Percentiles rank a stretch among this genome's conserved stretches.
Conservation (phyloP, 1,140 invertebrate species). For the Goniozus legneri region DNA sequence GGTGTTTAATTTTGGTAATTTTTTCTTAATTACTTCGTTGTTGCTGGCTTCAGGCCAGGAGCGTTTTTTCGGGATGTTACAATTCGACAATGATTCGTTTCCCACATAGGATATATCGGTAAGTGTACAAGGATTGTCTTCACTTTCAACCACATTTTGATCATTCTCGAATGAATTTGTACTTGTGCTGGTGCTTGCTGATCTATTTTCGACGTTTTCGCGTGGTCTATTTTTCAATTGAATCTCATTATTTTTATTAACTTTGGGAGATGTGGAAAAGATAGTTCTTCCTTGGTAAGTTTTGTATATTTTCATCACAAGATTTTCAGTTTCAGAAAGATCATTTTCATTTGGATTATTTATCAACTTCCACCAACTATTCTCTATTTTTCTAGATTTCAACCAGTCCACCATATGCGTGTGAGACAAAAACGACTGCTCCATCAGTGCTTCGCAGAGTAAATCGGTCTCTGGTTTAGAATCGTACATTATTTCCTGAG, state of each 20-base stretch:
- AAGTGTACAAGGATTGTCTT: conserved; percentile 23
- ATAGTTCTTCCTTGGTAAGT: conserved; percentile 12
- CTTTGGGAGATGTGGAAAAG: conserved; percentile 8
- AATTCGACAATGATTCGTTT: neutral
- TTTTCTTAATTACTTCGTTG: too few species aligned
- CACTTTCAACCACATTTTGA: conserved; percentile 15
- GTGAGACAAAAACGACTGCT: conserved; percentile 33
- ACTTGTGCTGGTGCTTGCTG: neutral
- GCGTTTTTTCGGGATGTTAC: neutral
- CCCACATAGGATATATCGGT: conserved; percentile 42
- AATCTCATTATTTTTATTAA: conserved; percentile 3
- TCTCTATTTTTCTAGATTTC: conserved; percentile 19
- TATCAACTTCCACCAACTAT: conserved; percentile 37
- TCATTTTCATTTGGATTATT: conserved; percentile 10
- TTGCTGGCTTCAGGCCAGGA: neutral
- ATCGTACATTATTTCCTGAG: conserved; percentile 20
- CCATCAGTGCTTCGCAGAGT: conserved; percentile 38
- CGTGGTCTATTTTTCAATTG: conserved; percentile 9
- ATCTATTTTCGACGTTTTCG: neutral
- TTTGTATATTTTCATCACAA: too few species aligned
- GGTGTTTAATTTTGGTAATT: too few species aligned
- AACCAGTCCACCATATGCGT: conserved; percentile 43
- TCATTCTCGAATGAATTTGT: neutral
- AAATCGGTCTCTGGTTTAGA: conserved; percentile 28
- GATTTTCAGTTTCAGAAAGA: conserved; percentile 18